Evolutionary conservation across 2,797 vertebrate genomes (phyloP).

Genomic region (Astyanax mexicanus): DNA sequence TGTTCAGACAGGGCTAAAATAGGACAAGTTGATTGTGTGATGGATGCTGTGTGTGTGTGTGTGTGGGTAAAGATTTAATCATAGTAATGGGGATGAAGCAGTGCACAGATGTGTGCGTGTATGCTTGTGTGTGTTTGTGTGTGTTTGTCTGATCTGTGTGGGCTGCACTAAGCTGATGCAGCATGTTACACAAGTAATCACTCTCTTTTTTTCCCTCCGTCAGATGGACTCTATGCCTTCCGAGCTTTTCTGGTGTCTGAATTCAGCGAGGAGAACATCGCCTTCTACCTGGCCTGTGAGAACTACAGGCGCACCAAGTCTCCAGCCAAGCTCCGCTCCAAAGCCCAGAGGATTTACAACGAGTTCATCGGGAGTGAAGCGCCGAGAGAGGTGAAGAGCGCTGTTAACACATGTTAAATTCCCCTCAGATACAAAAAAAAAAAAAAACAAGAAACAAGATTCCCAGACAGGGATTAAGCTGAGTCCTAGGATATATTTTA

Average conservation of each 20-base stretch:
- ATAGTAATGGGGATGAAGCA: constrained; percentile 19
- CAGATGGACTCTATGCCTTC: constrained; percentile 94
- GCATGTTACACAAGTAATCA: constrained; percentile 52
- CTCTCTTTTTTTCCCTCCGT: constrained; percentile 29
- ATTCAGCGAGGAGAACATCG: constrained; percentile 97
- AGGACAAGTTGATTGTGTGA: neutral
- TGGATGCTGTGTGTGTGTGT: too few species aligned
- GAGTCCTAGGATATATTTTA: too few species aligned
- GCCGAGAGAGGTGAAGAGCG: constrained; percentile 88
- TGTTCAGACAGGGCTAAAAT: neutral
- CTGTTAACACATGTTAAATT: neutral
- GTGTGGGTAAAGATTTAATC: constrained; percentile 22
- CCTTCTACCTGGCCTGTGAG: constrained; percentile 96
- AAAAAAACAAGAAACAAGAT: too few species aligned
- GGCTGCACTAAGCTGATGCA: constrained; percentile 45
- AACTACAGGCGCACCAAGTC: constrained; percentile 91
- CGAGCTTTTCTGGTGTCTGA: constrained; percentile 92
- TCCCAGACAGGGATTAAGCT: too few species aligned
- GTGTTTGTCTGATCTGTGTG: constrained; percentile 34
- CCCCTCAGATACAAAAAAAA: too few species aligned
- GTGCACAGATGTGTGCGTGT: constrained; percentile 38
- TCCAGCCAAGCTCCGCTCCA: constrained; percentile 80
- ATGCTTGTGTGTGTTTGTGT: neutral
- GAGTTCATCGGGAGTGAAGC: constrained; percentile 93
- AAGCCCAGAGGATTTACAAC: constrained; percentile 92